A percentile compares a stretch with the other conserved stretches of the same genome.
Conservation (phyloP, 2,797 vertebrate species). For the Enteromius mattozi region DNA sequence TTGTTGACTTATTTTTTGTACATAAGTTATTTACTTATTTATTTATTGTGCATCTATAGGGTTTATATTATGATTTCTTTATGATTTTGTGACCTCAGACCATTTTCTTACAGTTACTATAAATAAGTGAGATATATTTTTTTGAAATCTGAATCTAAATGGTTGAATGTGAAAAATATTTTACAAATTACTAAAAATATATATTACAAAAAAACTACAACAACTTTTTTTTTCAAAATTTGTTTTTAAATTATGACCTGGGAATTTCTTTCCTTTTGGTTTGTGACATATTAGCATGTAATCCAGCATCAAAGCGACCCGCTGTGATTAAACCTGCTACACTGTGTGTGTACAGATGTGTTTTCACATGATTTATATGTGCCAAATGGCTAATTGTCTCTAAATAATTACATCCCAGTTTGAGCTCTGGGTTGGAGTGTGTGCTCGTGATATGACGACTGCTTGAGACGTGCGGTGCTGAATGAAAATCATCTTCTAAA, state of each 20-base stretch:
- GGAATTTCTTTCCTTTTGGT: not conserved
- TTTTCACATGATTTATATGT: constrained; percentile 32
- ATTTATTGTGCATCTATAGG: not conserved
- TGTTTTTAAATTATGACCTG: not conserved
- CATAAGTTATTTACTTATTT: too few species aligned
- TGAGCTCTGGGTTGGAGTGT: constrained; percentile 1
- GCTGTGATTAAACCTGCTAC: constrained; percentile 27
- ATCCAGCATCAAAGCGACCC: constrained; percentile 61
- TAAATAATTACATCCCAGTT: constrained; percentile 36
- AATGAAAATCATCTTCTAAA: constrained; percentile 12
- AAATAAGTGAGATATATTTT: not conserved
- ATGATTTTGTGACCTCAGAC: not conserved
- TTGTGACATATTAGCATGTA: constrained; percentile 9
- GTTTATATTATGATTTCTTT: not conserved
- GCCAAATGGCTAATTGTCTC: constrained; percentile 53
- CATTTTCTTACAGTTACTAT: not conserved
- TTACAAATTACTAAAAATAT: not conserved
- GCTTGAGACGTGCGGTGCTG: not conserved
- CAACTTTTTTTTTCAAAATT: not conserved
- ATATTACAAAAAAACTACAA: too few species aligned
- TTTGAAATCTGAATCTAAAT: not conserved
- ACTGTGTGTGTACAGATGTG: constrained; percentile 12
- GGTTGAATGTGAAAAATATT: not conserved
- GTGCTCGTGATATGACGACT: not conserved
- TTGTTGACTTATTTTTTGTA: too few species aligned